These are phyloP conservation scores for Tamias sibiricus DNA, from an alignment of 2,113 vertebrate genomes.

Conservation along the genomic window DNA sequence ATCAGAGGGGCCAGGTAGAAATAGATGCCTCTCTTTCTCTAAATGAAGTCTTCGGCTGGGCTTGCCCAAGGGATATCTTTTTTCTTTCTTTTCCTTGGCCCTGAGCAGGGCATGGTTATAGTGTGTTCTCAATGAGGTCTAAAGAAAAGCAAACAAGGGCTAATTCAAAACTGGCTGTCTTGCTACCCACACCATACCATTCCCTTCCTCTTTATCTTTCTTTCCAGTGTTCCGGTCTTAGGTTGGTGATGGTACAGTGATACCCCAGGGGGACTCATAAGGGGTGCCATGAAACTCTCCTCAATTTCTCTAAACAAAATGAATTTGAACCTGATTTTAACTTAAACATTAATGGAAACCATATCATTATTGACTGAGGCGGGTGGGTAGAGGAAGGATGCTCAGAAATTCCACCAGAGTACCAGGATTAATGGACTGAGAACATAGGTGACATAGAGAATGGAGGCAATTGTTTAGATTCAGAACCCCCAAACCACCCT, in stretches of 20 bases:
- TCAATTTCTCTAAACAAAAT: conserved; percentile 63
- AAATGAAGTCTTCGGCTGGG: conserved; percentile 70
- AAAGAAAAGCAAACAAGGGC: conserved; percentile 85
- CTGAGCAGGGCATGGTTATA: conserved; percentile 73
- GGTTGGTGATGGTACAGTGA: background rate
- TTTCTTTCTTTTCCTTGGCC: conserved; percentile 69
- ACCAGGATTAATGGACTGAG: background rate
- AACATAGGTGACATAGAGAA: background rate
- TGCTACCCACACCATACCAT: background rate
- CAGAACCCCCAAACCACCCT: background rate
- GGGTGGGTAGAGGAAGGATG: background rate
- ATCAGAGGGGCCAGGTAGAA: conserved; percentile 84
- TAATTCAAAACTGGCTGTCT: conserved; percentile 81
- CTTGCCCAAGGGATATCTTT: conserved; percentile 15
- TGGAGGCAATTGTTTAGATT: conserved; percentile 3
- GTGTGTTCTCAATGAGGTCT: conserved; percentile 80
- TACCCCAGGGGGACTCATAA: background rate
- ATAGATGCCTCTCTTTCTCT: conserved; percentile 66
- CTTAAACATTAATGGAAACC: conserved; percentile 50
- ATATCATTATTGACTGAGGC: background rate
- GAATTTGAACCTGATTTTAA: conserved; percentile 61
- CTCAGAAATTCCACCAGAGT: background rate
- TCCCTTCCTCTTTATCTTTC: background rate
- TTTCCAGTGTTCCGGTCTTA: conserved; percentile 43
- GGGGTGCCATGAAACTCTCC: conserved; percentile 36